Conservation (phyloP, 2,888 invertebrate species). For the Sacculina carcini region DNA sequence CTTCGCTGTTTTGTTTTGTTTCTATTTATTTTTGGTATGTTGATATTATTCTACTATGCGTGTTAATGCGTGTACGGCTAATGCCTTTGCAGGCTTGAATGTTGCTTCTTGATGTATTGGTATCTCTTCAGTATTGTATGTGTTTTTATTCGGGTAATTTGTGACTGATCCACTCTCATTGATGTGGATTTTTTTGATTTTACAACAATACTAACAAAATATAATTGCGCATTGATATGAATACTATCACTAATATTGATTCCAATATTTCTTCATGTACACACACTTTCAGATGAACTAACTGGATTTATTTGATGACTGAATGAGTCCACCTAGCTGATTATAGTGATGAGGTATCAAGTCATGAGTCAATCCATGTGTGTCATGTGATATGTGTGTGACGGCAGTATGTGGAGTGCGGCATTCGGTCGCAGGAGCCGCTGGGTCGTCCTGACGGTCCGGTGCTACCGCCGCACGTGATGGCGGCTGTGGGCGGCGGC, state of each 20-base stretch:
- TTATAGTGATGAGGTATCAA: too few relatives aligned
- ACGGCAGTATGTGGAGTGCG: slow-evolving; percentile 54
- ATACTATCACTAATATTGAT: background rate
- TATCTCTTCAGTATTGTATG: background rate
- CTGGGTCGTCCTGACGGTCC: slow-evolving; percentile 50
- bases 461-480: slow-evolving; percentile 30
- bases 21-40: too few relatives aligned
- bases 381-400: too few relatives aligned
- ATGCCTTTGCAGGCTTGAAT: too few relatives aligned
- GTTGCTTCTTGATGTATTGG: background rate
- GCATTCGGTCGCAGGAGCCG: slow-evolving; percentile 65
- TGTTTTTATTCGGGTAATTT: background rate
- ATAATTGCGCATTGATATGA: background rate
- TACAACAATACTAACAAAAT: background rate
- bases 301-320: too few relatives aligned
- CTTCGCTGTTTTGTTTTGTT: too few relatives aligned
- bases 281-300: slow-evolving; percentile 1
- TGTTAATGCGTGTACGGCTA: too few relatives aligned
- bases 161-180: background rate
- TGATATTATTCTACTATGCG: too few relatives aligned
- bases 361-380: too few relatives aligned
- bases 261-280: slow-evolving; percentile 5
- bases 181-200: background rate
- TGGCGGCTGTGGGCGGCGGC: slow-evolving; percentile 29
- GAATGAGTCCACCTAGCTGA: too few relatives aligned